These are phyloP conservation scores for Anniella stebbinsi DNA, from an alignment of 2,797 vertebrate species.

Conservation along the genomic window DNA sequence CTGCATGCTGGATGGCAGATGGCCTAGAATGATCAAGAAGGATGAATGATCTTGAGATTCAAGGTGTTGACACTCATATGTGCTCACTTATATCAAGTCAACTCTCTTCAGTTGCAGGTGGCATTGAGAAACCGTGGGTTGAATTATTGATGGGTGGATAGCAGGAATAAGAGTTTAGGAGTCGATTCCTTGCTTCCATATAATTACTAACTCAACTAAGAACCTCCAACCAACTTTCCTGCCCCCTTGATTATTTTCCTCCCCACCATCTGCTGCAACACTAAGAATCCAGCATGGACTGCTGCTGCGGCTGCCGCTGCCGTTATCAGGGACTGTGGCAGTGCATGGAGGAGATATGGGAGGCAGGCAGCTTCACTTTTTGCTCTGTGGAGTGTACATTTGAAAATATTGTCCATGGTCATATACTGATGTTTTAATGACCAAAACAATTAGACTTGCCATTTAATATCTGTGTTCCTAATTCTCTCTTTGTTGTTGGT, in stretches of 20 bases:
- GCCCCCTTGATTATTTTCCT: not conserved
- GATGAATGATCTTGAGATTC: not conserved
- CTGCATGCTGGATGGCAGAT: not conserved
- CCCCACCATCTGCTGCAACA: accelerated
- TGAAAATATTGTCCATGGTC: not conserved
- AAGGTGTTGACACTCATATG: not conserved
- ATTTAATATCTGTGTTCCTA: conserved; percentile 63
- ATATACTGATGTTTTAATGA: conserved; percentile 43
- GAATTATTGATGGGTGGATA: not conserved
- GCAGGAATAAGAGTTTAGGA: not conserved
- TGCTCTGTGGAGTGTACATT: not conserved
- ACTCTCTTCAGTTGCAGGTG: not conserved
- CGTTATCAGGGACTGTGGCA: not conserved
- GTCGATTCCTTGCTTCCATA: not conserved
- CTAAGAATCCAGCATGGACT: conserved; percentile 16
- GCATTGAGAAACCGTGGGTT: conserved; percentile 4
- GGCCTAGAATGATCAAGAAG: conserved; percentile 19
- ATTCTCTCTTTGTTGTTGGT: conserved; percentile 77
- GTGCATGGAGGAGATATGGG: not conserved
- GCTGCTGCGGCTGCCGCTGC: not conserved
- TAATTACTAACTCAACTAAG: accelerated
- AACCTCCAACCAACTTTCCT: conserved; percentile 21
- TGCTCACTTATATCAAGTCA: not conserved
- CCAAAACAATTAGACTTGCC: conserved; percentile 51
- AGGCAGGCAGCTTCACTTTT: not conserved